Percentiles rank a stretch among this genome's conserved stretches.
Conservation (phyloP, 2,797 vertebrate genomes). For the Tragopan temminckii region DNA sequence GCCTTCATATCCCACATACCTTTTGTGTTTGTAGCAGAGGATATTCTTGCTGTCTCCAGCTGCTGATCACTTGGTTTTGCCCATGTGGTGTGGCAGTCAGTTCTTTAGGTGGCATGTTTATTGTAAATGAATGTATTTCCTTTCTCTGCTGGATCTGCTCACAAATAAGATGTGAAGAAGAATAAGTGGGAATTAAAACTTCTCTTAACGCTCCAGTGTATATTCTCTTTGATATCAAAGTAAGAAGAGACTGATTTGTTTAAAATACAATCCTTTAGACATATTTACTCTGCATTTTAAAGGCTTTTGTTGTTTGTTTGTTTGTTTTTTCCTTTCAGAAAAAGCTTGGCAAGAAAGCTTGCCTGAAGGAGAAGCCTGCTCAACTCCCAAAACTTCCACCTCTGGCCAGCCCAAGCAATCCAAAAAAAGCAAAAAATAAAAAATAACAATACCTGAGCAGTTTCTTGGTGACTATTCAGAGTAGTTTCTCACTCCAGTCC, state of each 20-base stretch:
- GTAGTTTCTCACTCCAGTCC: accelerated
- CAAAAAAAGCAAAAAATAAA: conserved; percentile 4
- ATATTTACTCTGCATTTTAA: neutral
- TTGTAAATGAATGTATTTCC: neutral
- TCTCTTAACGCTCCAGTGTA: neutral
- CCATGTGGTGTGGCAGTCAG: neutral
- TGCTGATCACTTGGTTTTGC: neutral
- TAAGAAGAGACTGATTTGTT: neutral
- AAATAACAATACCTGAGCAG: neutral
- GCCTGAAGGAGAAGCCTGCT: accelerated
- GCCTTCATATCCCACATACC: neutral
- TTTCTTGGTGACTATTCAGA: neutral
- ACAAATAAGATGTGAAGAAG: neutral
- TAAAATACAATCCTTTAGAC: neutral
- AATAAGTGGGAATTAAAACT: neutral
- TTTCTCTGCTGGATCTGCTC: neutral
- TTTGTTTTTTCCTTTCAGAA: neutral
- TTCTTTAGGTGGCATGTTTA: neutral
- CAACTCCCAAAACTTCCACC: neutral
- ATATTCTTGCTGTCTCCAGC: neutral
- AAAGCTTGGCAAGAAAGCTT: neutral
- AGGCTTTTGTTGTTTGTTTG: neutral
- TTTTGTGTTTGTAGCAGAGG: neutral
- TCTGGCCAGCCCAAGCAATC: neutral
- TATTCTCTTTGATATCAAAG: neutral